phyloP scores from a whole-genome alignment of 2,888 invertebrate species.

The Auanema sp. region DNA sequence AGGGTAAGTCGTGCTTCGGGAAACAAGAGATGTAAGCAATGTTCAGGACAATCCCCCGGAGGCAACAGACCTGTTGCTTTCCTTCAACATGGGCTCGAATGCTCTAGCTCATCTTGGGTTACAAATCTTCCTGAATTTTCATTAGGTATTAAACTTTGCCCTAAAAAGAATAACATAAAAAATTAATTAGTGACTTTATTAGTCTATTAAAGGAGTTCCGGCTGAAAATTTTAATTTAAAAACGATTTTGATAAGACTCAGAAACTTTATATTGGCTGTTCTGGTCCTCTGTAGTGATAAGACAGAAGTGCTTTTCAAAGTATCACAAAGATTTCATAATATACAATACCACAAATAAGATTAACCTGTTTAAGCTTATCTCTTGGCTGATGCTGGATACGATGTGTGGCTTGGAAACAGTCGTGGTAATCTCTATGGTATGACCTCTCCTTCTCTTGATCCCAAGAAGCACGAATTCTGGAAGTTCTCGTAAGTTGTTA shows the following conservation, averaged over 20 bases:
- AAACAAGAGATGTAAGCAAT: background rate
- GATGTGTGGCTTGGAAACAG: slow-evolving; percentile 14
- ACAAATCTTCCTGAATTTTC: slow-evolving; percentile 6
- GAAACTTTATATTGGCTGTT: no score
- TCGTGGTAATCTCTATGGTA: slow-evolving; percentile 8
- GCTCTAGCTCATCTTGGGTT: background rate
- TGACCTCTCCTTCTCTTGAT: background rate
- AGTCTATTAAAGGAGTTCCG: no score
- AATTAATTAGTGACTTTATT: no score
- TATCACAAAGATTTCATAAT: background rate
- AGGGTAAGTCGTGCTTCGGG: background rate
- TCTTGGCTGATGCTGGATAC: slow-evolving; percentile 16
- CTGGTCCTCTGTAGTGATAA: no score
- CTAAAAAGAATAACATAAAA: no score
- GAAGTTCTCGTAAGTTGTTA: slow-evolving; percentile 10
- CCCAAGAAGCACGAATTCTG: slow-evolving; percentile 1
- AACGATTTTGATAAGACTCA: no score
- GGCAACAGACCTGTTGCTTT: background rate
- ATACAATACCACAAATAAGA: background rate
- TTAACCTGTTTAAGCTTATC: slow-evolving; percentile 1
- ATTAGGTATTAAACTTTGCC: background rate
- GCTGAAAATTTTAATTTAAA: no score
- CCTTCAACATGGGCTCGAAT: slow-evolving; percentile 2
- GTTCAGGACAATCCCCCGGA: background rate
- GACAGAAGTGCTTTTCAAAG: no score